Base-by-base conservation (phyloP, 1,140 invertebrate species). In the Bathynomus jamesi region DNA sequence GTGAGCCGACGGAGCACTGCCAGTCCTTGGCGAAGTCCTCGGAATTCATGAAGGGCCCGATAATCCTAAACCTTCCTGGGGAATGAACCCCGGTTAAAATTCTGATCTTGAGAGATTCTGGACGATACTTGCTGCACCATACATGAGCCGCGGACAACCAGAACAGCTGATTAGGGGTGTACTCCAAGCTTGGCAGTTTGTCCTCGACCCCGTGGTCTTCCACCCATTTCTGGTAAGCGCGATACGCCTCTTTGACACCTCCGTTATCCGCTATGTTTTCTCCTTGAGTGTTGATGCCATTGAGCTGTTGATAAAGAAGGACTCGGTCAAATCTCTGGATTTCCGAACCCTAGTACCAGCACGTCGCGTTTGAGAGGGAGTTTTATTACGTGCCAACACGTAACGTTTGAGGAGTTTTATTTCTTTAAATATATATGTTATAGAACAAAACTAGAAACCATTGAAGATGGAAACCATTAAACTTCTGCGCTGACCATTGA, bases 221-320 rank as follows among this genome's bases (percentile, higher is more conserved):
- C 1, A 79, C 29, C 46, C 72, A 78, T 25, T 69, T 62, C 4
- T 86, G 83, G 81, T 94, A 94, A 0, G 92, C 91, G 28, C 87
- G 85, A 80, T 94, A 95, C 0, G 94, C 91, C 76, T 93, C 88
- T 79, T 93, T 93, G 27, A 95, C 87, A 0, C 93, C 93, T 88
- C 91, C 92, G 80, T 94, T 94, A 80, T 95, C 93, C 0, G 94
- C 93, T 62, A 95, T 93, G 80, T 95, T 95, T 83, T 96, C 94
- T 40, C 84, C 91, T 73, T 94, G 82, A 0, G 92, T 94, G 29
- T 87, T 83, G 70, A 89, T 87, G 4, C 93, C 93, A 79, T 94
- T 88, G 21, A 93, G 83, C 88, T 92, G 78, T 5, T n/a, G 29
- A 53, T 27, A 62, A 17, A 10, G 17, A 46, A n/a, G n/a, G n/a